Percentiles rank a stretch among this genome's conserved stretches.
Conservation (phyloP, 2,797 vertebrate species). For the Anolis apletophallus region DNA sequence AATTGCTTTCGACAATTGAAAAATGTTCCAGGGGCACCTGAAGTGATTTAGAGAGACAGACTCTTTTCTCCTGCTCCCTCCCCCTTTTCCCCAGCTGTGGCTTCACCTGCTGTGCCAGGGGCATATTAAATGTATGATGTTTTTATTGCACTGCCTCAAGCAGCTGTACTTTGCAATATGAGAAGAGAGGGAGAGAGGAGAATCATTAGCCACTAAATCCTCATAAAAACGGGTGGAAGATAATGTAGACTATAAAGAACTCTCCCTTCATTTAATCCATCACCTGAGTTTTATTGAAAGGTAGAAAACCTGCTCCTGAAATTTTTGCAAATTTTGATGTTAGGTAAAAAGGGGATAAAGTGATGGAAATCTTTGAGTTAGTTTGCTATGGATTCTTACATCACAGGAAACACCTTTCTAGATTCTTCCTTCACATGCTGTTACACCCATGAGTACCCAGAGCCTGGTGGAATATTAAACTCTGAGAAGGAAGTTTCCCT, state of each 20-base stretch:
- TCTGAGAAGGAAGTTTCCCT: not conserved
- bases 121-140: constrained; percentile 26
- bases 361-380: not conserved
- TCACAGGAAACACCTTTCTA: not conserved
- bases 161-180: constrained; percentile 11
- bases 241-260: not conserved
- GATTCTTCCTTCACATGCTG: not conserved
- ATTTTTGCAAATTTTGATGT: not conserved
- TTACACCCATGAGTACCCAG: not conserved
- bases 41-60: constrained; percentile 15
- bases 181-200: not conserved
- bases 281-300: not conserved
- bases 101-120: not conserved
- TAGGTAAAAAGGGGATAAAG: not conserved
- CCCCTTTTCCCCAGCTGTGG: not conserved
- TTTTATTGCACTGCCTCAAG: constrained; percentile 34
- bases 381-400: not conserved
- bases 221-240: not conserved
- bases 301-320: not conserved
- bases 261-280: not conserved
- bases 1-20: constrained; percentile 1
- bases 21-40: not conserved
- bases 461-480: not conserved
- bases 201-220: not conserved
- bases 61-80: not conserved